These are phyloP conservation scores for Caenorhabditis macrosperma DNA, from an alignment of 2,888 invertebrate genomes.

Conservation along the genomic window DNA sequence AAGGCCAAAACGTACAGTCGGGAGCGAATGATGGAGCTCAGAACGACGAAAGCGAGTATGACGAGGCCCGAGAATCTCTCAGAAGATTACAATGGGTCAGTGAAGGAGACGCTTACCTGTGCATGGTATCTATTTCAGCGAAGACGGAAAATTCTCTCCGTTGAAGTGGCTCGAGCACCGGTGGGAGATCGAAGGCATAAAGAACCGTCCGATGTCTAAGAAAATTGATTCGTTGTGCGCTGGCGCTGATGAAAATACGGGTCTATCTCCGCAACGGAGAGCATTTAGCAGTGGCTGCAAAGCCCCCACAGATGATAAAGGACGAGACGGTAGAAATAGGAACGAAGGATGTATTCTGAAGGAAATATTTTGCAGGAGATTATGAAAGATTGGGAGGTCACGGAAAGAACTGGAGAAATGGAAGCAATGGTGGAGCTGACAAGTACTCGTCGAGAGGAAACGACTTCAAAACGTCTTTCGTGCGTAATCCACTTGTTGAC, in stretches of 20 bases:
- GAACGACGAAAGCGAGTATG: conserved; percentile 58
- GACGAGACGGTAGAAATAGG: conserved; percentile 53
- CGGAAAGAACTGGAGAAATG: conserved; percentile 65
- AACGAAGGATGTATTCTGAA: background rate
- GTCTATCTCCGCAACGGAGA: conserved; percentile 76
- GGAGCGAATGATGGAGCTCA: conserved; percentile 71
- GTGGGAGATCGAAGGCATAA: conserved; percentile 75
- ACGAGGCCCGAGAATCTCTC: conserved; percentile 72
- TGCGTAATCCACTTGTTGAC: conserved; percentile 28
- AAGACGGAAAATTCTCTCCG: conserved; percentile 76
- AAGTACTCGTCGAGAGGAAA: conserved; percentile 51
- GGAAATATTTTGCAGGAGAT: conserved; percentile 26
- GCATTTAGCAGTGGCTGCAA: conserved; percentile 76
- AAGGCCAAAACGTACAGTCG: conserved; percentile 58
- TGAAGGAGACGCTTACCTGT: background rate
- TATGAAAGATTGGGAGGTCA: conserved; percentile 55
- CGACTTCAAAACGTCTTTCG: conserved; percentile 75
- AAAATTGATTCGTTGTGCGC: conserved; percentile 64
- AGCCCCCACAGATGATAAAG: conserved; percentile 69
- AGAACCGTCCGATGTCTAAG: conserved; percentile 66
- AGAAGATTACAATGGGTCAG: conserved; percentile 74
- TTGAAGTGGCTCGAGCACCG: conserved; percentile 75
- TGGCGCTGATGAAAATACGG: conserved; percentile 68
- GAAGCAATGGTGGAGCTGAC: conserved; percentile 57
- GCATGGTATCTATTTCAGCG: conserved; percentile 60